Evolutionary conservation across 2,113 vertebrate species (phyloP), one percentile per base, ranked within the genome.

Genomic region (Galbula dea): DNA sequence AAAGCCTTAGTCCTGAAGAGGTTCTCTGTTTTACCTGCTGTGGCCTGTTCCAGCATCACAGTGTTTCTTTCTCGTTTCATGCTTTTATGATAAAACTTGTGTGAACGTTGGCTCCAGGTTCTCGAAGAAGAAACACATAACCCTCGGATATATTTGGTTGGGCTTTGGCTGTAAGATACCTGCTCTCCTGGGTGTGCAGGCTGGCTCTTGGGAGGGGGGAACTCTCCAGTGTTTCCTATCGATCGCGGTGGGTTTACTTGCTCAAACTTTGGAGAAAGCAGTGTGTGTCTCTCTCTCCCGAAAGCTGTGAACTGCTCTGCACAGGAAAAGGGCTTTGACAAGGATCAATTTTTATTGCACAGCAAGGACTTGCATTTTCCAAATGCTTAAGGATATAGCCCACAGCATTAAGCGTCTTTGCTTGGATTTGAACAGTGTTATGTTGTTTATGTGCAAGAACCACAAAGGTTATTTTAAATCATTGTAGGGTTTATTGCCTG

Each of bases 341-440:
- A 79, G 89, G 91, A 92, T 82, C 74, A 76, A 34, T 90, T 77
- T 89, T 84, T 90, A 82, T 87, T 79, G 80, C 94, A 49, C 48
- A n/a, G 89, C 84, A 85, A 82, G 91, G 76, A n/a, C 89, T 73
- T 58, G 78, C 95, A 89, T 96, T 96, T 95, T 90, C 91, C 66
- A 82, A 86, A 85, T 89, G 88, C 88, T 96, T 94, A 72, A 94
- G 94, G 93, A 88, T 85, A 94, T 91, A 94, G 94, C 75, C 89
- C 75, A 65, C 95, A 93, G 93, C 87, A 74, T 68, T 95, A 93
- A 89, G 87, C 82, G 85, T 85, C 82, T 95, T 93, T 95, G 52
- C 87, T 78, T 72, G 91, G 93, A 94, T 95, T 89, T 93, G 93
- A 95, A 93, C 94, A 91, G 87, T 83, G 89, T 84, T 86, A 46